Conservation (phyloP, 2,797 vertebrate genomes). For the Xerus rutilus region DNA sequence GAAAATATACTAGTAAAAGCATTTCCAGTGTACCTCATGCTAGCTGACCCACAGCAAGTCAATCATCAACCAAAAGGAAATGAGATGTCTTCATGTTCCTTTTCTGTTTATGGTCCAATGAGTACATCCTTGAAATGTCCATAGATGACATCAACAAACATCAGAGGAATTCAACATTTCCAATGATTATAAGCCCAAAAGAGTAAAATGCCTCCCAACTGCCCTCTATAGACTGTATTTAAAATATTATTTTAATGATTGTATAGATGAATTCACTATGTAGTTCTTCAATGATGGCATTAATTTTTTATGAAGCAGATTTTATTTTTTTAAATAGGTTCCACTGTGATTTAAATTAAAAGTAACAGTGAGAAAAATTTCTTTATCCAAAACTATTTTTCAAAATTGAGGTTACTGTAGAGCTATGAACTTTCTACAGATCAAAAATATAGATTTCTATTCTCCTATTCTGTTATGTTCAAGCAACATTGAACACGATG, state of each 20-base stretch:
- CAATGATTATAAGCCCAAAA: slow-evolving; percentile 31
- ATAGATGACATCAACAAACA: slow-evolving; percentile 47
- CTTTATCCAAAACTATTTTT: slow-evolving; percentile 45
- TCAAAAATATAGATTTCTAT: slow-evolving; percentile 52
- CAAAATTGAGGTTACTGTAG: slow-evolving; percentile 44
- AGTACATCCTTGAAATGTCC: slow-evolving; percentile 50
- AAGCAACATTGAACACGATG: background rate
- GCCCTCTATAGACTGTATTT: slow-evolving; percentile 14
- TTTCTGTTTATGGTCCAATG: slow-evolving; percentile 47
- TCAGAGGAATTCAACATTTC: slow-evolving; percentile 54
- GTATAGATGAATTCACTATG: slow-evolving; percentile 47
- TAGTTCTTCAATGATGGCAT: slow-evolving; percentile 47
- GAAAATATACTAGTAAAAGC: slow-evolving; percentile 56
- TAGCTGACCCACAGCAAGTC: slow-evolving; percentile 50
- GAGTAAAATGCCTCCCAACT: background rate
- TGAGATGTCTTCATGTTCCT: background rate
- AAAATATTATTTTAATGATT: slow-evolving; percentile 51
- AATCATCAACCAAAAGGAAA: slow-evolving; percentile 51
- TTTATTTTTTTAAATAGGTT: slow-evolving; percentile 57
- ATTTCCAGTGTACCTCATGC: slow-evolving; percentile 25
- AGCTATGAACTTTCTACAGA: slow-evolving; percentile 41
- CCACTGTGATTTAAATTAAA: slow-evolving; percentile 52
- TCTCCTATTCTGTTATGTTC: background rate
- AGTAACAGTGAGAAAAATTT: slow-evolving; percentile 56
- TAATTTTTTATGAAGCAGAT: slow-evolving; percentile 53